Conservation (phyloP, 2,797 vertebrate genomes). For the Danio choprae region DNA sequence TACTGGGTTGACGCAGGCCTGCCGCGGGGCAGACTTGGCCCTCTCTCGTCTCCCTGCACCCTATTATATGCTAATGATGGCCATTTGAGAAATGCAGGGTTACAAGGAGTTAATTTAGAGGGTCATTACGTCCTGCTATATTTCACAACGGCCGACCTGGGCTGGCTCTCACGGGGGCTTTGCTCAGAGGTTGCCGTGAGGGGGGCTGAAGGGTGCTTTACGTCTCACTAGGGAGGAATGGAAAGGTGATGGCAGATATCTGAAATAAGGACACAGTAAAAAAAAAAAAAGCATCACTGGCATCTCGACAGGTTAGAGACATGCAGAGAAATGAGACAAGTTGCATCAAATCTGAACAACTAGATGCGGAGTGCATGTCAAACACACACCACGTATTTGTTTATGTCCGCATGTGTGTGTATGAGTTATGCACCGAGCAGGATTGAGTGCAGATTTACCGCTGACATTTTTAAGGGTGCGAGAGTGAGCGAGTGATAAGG, state of each 20-base stretch:
- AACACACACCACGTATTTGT: constrained; percentile 16
- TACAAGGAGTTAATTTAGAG: constrained; percentile 98
- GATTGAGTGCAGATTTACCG: constrained; percentile 81
- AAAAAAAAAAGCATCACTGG: constrained; percentile 64
- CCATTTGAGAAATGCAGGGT: constrained; percentile 87
- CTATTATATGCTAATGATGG: constrained; percentile 96
- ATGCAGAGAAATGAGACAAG: background rate
- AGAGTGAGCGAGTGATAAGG: constrained; percentile 71
- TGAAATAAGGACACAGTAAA: constrained; percentile 59
- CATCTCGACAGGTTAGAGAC: constrained; percentile 60
- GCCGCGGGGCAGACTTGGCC: constrained; percentile 89
- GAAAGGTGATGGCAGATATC: constrained; percentile 61
- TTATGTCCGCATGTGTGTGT: constrained; percentile 50
- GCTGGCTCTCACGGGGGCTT: constrained; percentile 69
- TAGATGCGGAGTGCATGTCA: background rate
- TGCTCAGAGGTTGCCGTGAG: constrained; percentile 58
- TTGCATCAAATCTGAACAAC: background rate
- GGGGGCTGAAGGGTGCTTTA: constrained; percentile 73
- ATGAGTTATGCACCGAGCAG: constrained; percentile 63
- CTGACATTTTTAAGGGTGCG: constrained; percentile 78
- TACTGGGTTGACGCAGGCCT: constrained; percentile 74
- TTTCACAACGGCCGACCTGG: constrained; percentile 72
- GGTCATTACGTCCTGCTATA: constrained; percentile 81
- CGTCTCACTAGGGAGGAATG: constrained; percentile 68
- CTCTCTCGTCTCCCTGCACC: constrained; percentile 83